Evolutionary conservation across 1,140 invertebrate genomes (phyloP).

Genomic region (Brachionus asplanchnoidis): DNA sequence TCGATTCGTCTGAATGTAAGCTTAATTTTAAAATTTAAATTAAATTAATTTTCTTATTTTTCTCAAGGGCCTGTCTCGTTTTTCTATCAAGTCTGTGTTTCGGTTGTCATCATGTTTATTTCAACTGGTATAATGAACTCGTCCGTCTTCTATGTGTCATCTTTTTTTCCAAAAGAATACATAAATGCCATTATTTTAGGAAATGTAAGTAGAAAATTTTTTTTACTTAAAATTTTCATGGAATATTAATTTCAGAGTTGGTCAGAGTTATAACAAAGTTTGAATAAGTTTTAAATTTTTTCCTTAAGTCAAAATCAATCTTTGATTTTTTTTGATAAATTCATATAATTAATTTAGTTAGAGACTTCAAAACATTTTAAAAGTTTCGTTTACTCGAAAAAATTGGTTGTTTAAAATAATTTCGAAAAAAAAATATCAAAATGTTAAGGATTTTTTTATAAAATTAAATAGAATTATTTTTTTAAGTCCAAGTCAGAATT

Average conservation of each 20-base stretch:
- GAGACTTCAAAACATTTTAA: too few species aligned
- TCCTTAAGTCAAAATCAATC: too few species aligned
- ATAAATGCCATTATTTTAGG: constrained; percentile 36
- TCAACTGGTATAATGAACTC: constrained; percentile 37
- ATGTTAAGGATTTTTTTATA: too few species aligned
- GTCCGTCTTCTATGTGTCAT: constrained; percentile 20
- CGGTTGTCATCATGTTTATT: constrained; percentile 27
- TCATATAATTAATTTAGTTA: too few species aligned
- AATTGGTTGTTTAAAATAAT: too few species aligned
- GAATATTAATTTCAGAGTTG: not conserved
- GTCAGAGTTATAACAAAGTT: too few species aligned
- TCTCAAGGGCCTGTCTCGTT: constrained; percentile 10
- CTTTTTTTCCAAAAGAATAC: constrained; percentile 22
- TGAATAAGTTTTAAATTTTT: too few species aligned
- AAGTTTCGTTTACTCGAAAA: too few species aligned
- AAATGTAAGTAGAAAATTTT: not conserved
- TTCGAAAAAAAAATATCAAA: too few species aligned
- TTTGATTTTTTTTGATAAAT: too few species aligned
- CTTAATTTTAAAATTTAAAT: not conserved
- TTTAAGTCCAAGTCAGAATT: too few species aligned
- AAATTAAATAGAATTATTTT: too few species aligned
- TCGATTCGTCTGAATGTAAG: constrained; percentile 36
- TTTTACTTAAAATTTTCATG: not conserved
- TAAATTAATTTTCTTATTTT: not conserved
- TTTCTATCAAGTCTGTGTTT: not conserved